Evolutionary conservation across 64 coral and sea anemone species (phyloP), one percentile per base, ranked within the genome.

Genomic region (Orbicella faveolata): DNA sequence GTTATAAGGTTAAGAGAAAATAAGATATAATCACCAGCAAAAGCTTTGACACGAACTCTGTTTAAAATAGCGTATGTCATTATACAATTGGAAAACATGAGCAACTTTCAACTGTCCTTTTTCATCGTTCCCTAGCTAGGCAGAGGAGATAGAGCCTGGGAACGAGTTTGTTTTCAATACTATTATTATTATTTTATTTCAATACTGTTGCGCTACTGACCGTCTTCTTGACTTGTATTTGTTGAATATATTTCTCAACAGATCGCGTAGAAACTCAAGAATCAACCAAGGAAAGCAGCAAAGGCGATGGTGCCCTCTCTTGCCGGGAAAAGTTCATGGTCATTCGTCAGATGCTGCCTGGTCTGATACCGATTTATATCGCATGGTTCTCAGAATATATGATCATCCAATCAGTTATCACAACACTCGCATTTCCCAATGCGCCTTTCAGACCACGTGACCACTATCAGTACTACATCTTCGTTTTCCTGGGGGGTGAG

Each of bases 391-490:
- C 92, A 68, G 92, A 94, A 85, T 94, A 94, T 52, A 64, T 89
- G 55, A 94, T 89, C n/a, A 94, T 94, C 61, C 87, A 94, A 78
- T 79, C 92, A 12, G 92, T 94, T 10, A 69, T 89, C 3, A 94
- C 92, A 63, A 94, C 92, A 19, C 61, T 94, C 33, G 92, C 92
- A 19, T 94, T 94, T 75, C 87, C 92, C 16, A 89, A 89, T 34
- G 92, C 92, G 0, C 92, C 92, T 6, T 94, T 94, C 74, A 70
- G 88, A 79, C 90, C 94, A 37, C 94, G 94, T 79, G 94, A 96
- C 53, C 94, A 96, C 21, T 96, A 93, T 65, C 94, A 93, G 54
- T 96, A 96, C 17, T 96, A 96, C 36, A 81, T 93, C 33, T 90
- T 93, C 25, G 52, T 84, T 21, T 80, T 96, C 61, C 63, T 94